Evolutionary conservation across 2,888 invertebrate species (phyloP), one percentile per base, ranked within the genome.

Genomic region (Odontomyia ornata): DNA sequence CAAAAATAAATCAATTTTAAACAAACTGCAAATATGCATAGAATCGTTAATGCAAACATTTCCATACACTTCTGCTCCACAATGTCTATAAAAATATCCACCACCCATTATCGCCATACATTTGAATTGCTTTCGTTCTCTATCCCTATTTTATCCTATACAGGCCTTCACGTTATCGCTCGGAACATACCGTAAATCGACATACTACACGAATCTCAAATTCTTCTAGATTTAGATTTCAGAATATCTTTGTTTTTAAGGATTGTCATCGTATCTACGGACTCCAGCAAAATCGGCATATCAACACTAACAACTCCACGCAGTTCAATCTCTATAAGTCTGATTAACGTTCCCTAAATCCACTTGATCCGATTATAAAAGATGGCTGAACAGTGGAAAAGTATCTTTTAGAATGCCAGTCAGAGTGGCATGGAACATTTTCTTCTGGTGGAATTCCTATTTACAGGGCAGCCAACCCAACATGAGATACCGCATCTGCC

Each of bases 321-420:
- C 76, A 69, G 57, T 65, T 52, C 46, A 52, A 79, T 76, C 76
- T 76, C 56, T 43, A 52, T 76, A 79, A 77, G 76, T 62, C 77
- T 76, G 77, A 77, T 79, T 77, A 79, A 77, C 77, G 76, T 69
- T 64, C 62, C 64, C 30, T 67, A 76, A 77, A 79, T 76, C 77
- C 76, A 27, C 71, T 73, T 79, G 79, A 79, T 79, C 77, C 77
- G 79, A 77, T 79, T 77, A 77, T 79, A 79, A 76, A 79, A 76
- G 57, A 76, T 64, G 76, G 75, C 76, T 52, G 75, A 52, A 64
- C 21, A 15, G 60, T 18, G 21, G 30, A 30, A 57, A 56, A 56
- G 60, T 36, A 71, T 18, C 52, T 52, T 52, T 75, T 27, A 25
- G 47, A 69, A 69, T 65, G 46, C 47, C 69, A 69, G 36, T 18